These are phyloP conservation scores for Drosophila subquinaria DNA, from an alignment of 2,888 invertebrate species.

Conservation along the genomic window DNA sequence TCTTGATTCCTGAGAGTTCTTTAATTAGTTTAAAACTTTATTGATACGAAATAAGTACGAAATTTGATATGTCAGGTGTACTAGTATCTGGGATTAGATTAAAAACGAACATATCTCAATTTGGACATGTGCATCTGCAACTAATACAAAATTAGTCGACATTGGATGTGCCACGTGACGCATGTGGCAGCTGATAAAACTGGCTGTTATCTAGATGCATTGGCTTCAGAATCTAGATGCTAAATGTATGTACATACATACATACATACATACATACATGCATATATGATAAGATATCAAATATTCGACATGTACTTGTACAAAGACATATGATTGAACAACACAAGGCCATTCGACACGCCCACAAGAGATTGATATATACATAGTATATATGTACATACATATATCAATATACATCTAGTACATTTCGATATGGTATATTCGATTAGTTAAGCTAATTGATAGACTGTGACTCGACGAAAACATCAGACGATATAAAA, in stretches of 20 bases:
- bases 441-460: slow-evolving; percentile 8
- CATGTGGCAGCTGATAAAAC: slow-evolving; percentile 13
- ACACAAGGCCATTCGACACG: slow-evolving; percentile 13
- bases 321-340: neutral
- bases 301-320: neutral
- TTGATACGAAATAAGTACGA: neutral
- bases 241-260: neutral
- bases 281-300: slow-evolving; percentile 8
- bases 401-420: neutral
- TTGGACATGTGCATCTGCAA: slow-evolving; percentile 13
- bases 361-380: slow-evolving; percentile 9
- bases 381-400: neutral
- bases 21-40: neutral
- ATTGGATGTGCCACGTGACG: slow-evolving; percentile 19
- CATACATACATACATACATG: no score
- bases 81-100: slow-evolving; percentile 6
- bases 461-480: slow-evolving; percentile 21
- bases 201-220: slow-evolving; percentile 9
- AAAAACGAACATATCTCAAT: neutral
- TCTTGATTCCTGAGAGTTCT: neutral
- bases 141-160: neutral
- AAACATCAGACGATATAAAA: slow-evolving; percentile 25
- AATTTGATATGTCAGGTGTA: slow-evolving; percentile 1
- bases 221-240: slow-evolving; percentile 12
- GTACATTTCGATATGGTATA: slow-evolving; percentile 1